Evolutionary conservation across 2,888 invertebrate genomes (phyloP).

Genomic region (Cryptocephalus moraei): DNA sequence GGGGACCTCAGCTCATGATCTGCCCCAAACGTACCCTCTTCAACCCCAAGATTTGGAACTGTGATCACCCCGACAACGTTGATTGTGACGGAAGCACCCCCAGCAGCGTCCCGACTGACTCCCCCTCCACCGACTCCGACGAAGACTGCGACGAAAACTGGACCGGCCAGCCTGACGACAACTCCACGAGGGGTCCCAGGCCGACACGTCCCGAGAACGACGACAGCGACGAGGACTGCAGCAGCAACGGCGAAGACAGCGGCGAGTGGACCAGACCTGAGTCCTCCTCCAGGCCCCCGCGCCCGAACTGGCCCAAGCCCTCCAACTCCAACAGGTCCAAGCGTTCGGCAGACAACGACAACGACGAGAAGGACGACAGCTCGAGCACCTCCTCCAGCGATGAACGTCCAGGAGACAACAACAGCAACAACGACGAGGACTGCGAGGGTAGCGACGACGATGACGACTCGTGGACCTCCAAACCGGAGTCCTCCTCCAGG

Average conservation of each 20-base stretch:
- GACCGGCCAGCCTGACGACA: neutral
- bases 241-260: neutral
- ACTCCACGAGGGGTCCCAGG: neutral
- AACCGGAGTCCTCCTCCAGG: too few relatives aligned
- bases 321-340: too few relatives aligned
- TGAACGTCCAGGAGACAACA: too few relatives aligned
- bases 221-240: neutral
- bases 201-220: neutral
- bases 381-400: too few relatives aligned
- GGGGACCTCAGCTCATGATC: slow-evolving; percentile 5
- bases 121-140: neutral
- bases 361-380: too few relatives aligned
- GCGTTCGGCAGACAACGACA: too few relatives aligned
- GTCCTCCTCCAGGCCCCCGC: neutral
- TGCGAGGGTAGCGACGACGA: too few relatives aligned
- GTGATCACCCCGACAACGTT: slow-evolving; percentile 6
- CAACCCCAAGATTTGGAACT: slow-evolving; percentile 6
- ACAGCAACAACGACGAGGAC: too few relatives aligned
- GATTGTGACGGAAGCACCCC: slow-evolving; percentile 12
- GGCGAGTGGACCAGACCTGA: neutral
- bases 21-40: slow-evolving; percentile 12
- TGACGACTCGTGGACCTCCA: too few relatives aligned
- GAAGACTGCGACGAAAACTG: neutral
- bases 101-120: neutral
- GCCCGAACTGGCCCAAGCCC: neutral